Evolutionary conservation across 2,113 vertebrate species (phyloP), one percentile per base, ranked within the genome.

Genomic region (Lophura nycthemera): DNA sequence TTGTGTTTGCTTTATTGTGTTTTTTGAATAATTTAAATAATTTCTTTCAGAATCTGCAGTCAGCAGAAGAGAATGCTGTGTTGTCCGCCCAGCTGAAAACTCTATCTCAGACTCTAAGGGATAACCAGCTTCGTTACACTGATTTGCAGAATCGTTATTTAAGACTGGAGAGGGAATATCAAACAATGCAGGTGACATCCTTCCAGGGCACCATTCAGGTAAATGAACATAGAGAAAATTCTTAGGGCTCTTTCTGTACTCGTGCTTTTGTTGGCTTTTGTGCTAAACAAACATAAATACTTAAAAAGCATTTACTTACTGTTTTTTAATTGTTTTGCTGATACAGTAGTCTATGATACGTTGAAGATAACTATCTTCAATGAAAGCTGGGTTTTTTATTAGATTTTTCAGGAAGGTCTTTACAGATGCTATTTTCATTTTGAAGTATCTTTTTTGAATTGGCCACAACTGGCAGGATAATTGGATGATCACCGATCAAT

Each of bases 71-170:
- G 96, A 99, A 98, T 69, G 92, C 92, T 16, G 75, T 97, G 0
- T 91, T 98, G 24, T 97, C 98, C 25, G 95, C 97, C 72, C 98
- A 99, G 93, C 66, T 99, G 73, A 98, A 98, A 84, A 75, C 95
- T 1, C 96, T 99, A 8, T 98, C 98, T 6, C 98, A 98, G 88
- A 97, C 97, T 16, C 96, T 99, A 42, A 97, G 97, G 78, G 98
- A 99, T 71, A 98, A 97, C 18, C 98, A 98, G 90, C 89, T 97
- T 32, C 97, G 71, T 74, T 97, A 97, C 84, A 88, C 72, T 21
- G 97, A 98, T 29, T 88, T 98, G 86, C 98, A 99, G 59, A 97
- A 97, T 40, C 98, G 96, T 43, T 98, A 98, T 88, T 94, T 98
- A 25, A 97, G 97, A 88, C 97, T 99, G 82, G 98, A 99, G 72